phyloP scores from a whole-genome alignment of 2,797 vertebrate genomes.

The Diplodus sargus region DNA sequence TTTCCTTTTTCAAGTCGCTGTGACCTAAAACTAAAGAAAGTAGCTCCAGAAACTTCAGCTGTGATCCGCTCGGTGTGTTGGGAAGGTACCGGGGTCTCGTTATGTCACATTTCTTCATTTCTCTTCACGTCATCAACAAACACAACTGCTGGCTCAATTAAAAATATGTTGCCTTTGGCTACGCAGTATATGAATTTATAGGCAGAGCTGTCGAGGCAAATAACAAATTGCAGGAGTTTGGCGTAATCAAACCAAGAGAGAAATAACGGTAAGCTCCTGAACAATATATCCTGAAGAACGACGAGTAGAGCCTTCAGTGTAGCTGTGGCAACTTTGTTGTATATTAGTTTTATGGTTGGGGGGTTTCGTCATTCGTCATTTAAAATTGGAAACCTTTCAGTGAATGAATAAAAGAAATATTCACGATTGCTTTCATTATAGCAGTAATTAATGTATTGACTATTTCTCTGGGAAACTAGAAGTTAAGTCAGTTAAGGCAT shows the following conservation, averaged over 20 bases:
- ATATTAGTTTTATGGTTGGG: neutral
- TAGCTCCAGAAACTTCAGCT: neutral
- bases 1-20: neutral
- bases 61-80: slow-evolving; percentile 19
- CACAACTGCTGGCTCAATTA: slow-evolving; percentile 44
- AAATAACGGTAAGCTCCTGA: neutral
- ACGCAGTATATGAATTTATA: slow-evolving; percentile 24
- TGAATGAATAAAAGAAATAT: too few species aligned
- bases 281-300: slow-evolving; percentile 19
- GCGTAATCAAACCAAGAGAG: slow-evolving; percentile 6
- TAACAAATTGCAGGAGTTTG: slow-evolving; percentile 22
- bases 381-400: neutral
- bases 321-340: neutral
- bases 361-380: neutral
- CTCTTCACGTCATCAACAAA: slow-evolving; percentile 31
- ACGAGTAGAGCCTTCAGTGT: neutral
- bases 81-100: slow-evolving; percentile 13
- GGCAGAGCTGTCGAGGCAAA: slow-evolving; percentile 37
- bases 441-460: neutral
- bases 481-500: neutral
- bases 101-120: slow-evolving; percentile 22
- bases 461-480: neutral
- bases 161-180: slow-evolving; percentile 52
- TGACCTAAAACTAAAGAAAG: neutral
- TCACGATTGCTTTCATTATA: neutral